Conservation (phyloP, 2,113 vertebrate species). For the Pterocles orientalis region DNA sequence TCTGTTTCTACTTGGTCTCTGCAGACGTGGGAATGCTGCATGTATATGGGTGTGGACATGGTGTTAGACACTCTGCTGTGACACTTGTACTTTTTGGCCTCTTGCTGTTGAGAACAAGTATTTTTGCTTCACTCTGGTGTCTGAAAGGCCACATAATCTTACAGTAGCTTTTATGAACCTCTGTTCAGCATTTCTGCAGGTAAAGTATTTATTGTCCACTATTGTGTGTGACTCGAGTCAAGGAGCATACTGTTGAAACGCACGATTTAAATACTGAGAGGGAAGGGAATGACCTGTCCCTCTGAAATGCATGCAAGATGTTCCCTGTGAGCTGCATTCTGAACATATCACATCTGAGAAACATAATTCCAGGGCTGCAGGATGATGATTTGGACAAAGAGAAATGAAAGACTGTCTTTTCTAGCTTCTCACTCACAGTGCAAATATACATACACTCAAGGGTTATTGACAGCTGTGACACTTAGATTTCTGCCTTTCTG, state of each 20-base stretch:
- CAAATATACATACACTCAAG: neutral
- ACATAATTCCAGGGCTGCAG: neutral
- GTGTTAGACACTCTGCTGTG: neutral
- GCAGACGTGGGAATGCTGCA: neutral
- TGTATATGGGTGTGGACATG: neutral
- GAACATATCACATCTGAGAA: conserved; percentile 32
- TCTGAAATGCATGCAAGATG: conserved; percentile 24
- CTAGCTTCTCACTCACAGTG: neutral
- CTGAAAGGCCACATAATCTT: neutral
- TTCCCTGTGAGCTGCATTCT: conserved; percentile 34
- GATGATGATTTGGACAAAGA: neutral
- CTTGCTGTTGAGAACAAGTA: neutral
- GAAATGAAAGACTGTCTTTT: neutral
- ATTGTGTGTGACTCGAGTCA: neutral
- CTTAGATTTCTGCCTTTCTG: neutral
- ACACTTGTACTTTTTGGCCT: neutral
- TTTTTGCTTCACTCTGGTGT: neutral
- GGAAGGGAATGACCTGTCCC: conserved; percentile 1
- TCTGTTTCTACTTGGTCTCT: neutral
- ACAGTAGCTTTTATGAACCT: neutral
- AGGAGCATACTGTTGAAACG: neutral
- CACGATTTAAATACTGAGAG: neutral
- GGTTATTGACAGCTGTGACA: accelerated
- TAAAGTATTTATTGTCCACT: neutral
- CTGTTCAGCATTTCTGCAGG: neutral